A percentile compares a stretch with the other conserved stretches of the same genome.
Conservation (phyloP, 2,797 vertebrate genomes). For the Sus cebifrons region DNA sequence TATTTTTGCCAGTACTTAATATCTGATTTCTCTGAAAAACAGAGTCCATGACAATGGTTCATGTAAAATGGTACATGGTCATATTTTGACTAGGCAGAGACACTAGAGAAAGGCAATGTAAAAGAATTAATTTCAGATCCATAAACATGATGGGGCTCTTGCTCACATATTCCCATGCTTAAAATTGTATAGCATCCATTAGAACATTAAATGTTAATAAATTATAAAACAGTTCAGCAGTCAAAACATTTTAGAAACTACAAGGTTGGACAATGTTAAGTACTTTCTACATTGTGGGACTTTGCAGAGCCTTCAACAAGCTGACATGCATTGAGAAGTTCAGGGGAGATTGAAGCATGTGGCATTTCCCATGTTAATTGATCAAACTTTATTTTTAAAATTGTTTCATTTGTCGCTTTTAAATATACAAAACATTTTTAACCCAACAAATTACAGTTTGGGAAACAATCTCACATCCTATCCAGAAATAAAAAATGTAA, state of each 20-base stretch:
- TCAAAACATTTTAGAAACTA: slow-evolving; percentile 14
- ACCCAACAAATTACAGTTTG: slow-evolving; percentile 10
- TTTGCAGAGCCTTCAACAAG: background rate
- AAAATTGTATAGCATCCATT: background rate
- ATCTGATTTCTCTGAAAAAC: background rate
- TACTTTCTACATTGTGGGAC: background rate
- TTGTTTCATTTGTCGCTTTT: background rate
- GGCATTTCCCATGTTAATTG: background rate
- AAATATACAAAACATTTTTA: background rate
- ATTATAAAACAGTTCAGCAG: background rate
- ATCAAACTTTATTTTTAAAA: background rate
- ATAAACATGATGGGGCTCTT: background rate
- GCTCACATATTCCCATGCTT: background rate
- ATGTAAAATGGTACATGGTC: background rate
- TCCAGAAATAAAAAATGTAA: background rate
- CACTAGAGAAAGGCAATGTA: background rate
- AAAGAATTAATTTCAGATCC: background rate
- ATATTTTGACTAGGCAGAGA: background rate
- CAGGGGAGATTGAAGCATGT: background rate
- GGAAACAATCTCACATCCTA: background rate
- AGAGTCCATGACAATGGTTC: background rate
- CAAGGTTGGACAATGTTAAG: background rate
- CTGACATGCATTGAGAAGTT: background rate
- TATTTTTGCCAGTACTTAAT: background rate
- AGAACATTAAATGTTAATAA: background rate